Conservation (phyloP, 2,888 invertebrate species). For the Stratiomys singularior region DNA sequence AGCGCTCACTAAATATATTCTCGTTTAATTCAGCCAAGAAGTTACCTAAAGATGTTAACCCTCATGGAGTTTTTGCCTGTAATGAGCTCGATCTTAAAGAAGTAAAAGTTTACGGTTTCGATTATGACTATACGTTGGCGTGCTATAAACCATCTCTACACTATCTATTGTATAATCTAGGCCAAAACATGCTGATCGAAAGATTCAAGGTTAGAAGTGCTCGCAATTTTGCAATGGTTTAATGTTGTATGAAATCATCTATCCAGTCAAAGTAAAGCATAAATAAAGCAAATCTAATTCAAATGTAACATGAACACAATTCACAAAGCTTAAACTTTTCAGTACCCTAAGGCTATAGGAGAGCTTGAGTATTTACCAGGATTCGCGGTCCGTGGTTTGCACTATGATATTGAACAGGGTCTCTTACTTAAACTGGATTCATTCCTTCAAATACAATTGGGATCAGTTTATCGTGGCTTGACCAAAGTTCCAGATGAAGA, state of each 20-base stretch:
- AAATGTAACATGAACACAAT: neutral
- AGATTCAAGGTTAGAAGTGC: constrained; percentile 82
- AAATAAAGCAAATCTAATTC: neutral
- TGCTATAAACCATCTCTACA: constrained; percentile 92
- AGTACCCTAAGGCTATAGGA: constrained; percentile 90
- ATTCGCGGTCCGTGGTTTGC: constrained; percentile 96
- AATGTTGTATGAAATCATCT: too few species aligned
- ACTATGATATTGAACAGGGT: constrained; percentile 97
- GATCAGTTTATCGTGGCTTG: constrained; percentile 89
- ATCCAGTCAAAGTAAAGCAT: too few species aligned
- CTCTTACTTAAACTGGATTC: constrained; percentile 93
- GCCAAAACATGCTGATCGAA: constrained; percentile 84
- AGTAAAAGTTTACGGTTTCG: constrained; percentile 96
- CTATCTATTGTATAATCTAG: constrained; percentile 89
- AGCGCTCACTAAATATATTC: too few species aligned
- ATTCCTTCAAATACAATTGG: constrained; percentile 95
- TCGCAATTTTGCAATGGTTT: too few species aligned
- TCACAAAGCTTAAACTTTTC: neutral
- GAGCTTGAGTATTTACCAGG: constrained; percentile 88
- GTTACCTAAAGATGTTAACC: constrained; percentile 86
- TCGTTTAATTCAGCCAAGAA: constrained; percentile 80
- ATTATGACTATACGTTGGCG: constrained; percentile 98
- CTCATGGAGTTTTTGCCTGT: constrained; percentile 92
- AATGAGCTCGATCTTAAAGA: constrained; percentile 93
- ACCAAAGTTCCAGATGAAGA: constrained; percentile 85